Evolutionary conservation across 2,113 vertebrate species (phyloP), one percentile per base, ranked within the genome.

Genomic region (Microcebus ravelobensis): DNA sequence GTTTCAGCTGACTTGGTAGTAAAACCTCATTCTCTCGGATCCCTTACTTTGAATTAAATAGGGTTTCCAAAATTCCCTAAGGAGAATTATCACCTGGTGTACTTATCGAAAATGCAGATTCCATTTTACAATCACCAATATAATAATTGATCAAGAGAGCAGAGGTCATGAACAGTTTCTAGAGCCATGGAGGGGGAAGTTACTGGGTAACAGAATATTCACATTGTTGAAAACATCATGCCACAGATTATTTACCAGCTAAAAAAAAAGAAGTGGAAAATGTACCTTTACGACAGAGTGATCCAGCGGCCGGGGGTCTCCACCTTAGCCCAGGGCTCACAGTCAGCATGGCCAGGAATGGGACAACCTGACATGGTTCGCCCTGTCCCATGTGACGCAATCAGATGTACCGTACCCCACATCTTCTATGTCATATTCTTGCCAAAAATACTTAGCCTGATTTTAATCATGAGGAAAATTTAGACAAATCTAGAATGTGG

Each of bases 371-470:
- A 95, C 80, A 14, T 42, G 34, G 34, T 15, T 42, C n/a, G 9
- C 31, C 68, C 87, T 65, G 7, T 31, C 29, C 42, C 61, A 29
- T 11, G 67, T 52, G 89, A 90, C 34, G 63, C 80, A 73, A 50
- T 23, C 6, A 36, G 45, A 76, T 3, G 63, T 59, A 74, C 39
- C 11, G 63, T 59, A 74, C 39, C 14, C 6, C 4, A 11, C 81
- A 39, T 79, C 94, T 70, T 93, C 96, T 71, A 90, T 80, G 94
- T 93, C 95, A 93, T 87, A 67, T 67, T 96, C 94, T 83, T 90
- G 93, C 97, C 97, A 96, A 97, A 97, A 98, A 97, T 97, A 98
- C 92, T 95, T 97, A 98, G 97, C 97, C 97, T 97, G 52, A 90
- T 98, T 98, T 97, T 96, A 96, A 95, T 97, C 93, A 95, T 76